Evolutionary conservation across 2,888 invertebrate species (phyloP), one percentile per base, ranked within the genome.

Genomic region (Ecdyonurus torrentis): DNA sequence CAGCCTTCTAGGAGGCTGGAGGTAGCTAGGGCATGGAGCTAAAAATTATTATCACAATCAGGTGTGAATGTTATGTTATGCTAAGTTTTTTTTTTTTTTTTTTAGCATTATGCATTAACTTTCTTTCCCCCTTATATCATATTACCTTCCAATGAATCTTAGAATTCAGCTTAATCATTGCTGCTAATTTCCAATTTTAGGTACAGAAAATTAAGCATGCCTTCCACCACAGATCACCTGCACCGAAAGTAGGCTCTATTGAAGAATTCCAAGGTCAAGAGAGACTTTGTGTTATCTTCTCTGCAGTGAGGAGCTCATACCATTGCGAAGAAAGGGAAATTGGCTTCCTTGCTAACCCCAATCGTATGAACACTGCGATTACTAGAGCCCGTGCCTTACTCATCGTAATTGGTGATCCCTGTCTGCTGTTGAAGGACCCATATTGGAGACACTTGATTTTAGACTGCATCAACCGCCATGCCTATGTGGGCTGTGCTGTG

Each of bases 261-360:
- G 91, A 92, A 74, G 91, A 91, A 71, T 90, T 91, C 71, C 91
- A 92, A 75, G 90, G 90, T 1, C 88, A 89, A 73, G 91, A 91
- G 72, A 78, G 82, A 64, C 79, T 81, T 67, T 81, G 87, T 1
- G 84, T 91, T 62, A 80, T 91, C 23, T 75, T 91, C 52, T 87
- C 89, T 1, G 85, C 87, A 52, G 83, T 69, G 58, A 78, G 74
- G n/a, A 71, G 70, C 61, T 76, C 77, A 20, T 61, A 68, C 0
- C 69, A 72, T 0, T 83, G 84, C 67, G 64, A 79, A 2, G 75
- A 73, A 62, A 50, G 69, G 66, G 74, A 79, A n/a, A 73, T 91
- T 37, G 89, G 89, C 1, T 91, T 91, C 70, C 78, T 91, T 1
- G 78, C 81, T 22, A 84, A 83, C 67, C 84, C 87, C 0, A 87